phyloP scores from a whole-genome alignment of 2,797 vertebrate species.

The Megaceryle alcyon region DNA sequence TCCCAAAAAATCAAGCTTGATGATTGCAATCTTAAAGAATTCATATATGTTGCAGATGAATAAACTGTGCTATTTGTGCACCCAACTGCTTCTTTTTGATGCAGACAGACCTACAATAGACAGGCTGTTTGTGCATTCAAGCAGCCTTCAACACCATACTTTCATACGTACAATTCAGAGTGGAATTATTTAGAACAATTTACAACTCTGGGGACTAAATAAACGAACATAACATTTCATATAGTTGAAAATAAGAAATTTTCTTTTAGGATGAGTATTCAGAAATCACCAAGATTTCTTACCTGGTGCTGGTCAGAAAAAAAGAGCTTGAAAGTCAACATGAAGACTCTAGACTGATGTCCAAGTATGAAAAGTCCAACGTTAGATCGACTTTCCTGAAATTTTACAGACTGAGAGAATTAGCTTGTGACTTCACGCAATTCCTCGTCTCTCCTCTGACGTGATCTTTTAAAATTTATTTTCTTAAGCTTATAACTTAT shows the following conservation, averaged over 20 bases:
- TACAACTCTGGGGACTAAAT: background rate
- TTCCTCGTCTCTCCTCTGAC: background rate
- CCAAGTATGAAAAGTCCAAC: background rate
- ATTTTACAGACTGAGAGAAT: background rate
- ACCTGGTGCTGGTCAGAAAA: background rate
- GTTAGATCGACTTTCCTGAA: background rate
- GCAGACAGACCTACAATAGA: no score
- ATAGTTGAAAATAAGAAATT: background rate
- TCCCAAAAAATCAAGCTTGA: background rate
- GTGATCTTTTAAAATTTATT: background rate
- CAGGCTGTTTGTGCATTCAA: background rate
- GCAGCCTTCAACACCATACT: background rate
- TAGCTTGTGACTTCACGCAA: background rate
- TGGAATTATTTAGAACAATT: background rate
- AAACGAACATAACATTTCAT: background rate
- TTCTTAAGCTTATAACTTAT: background rate
- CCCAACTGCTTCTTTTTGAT: no score
- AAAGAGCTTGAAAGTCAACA: background rate
- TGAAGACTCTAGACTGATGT: background rate
- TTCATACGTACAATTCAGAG: background rate
- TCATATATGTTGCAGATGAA: background rate
- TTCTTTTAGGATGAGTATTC: background rate
- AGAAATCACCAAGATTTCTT: background rate
- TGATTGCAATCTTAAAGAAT: background rate
- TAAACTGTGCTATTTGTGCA: background rate